Evolutionary conservation across 2,113 vertebrate species (phyloP).

Genomic region (Arenaria interpres): DNA sequence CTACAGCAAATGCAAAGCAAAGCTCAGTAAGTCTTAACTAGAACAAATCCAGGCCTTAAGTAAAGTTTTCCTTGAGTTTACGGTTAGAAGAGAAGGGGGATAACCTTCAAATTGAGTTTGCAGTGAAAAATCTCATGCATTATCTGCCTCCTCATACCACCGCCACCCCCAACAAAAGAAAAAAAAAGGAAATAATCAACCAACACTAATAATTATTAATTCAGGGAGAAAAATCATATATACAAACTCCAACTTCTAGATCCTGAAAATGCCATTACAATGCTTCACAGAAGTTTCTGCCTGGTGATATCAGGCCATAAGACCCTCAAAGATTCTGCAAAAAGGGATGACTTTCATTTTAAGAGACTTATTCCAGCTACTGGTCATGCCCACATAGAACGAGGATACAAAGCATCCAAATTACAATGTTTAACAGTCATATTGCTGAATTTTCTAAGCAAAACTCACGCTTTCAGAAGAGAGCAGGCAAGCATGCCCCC

Average conservation of each 20-base stretch:
- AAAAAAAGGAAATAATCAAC: background rate
- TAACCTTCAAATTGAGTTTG: background rate
- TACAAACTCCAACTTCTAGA: background rate
- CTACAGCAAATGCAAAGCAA: background rate
- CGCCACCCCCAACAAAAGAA: background rate
- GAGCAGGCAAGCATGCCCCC: background rate
- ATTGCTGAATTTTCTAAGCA: background rate
- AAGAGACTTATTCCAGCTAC: background rate
- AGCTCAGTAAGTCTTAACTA: background rate
- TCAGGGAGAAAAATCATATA: background rate
- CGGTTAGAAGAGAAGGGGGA: background rate
- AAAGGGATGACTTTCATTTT: background rate
- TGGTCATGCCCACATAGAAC: background rate
- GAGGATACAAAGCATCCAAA: accelerated
- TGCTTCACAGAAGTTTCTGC: background rate
- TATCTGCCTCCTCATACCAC: background rate
- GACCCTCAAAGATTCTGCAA: background rate
- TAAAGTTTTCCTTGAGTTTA: background rate
- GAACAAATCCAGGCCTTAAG: background rate
- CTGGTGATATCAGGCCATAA: background rate
- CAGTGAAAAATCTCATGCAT: background rate
- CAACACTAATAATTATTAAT: background rate
- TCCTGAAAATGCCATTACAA: background rate
- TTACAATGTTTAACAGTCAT: background rate
- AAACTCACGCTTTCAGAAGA: background rate